These are phyloP conservation scores for Myopa testacea DNA, from an alignment of 2,888 invertebrate species.

Conservation along the genomic window DNA sequence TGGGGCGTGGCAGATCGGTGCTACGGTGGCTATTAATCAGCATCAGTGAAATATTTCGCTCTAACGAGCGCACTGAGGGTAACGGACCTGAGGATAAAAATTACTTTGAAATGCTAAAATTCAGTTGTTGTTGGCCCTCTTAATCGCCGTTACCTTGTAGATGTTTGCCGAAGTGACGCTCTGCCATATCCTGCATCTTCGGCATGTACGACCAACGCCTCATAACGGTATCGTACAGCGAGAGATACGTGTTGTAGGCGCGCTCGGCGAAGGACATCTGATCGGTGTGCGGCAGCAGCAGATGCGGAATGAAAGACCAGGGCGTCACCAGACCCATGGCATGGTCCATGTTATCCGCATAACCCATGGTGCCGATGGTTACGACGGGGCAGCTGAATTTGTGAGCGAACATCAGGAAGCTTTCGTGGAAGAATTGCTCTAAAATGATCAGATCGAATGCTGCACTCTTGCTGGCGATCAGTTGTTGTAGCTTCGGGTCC, in stretches of 20 bases:
- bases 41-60: slow-evolving; percentile 69
- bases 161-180: slow-evolving; percentile 58
- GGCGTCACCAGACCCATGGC: slow-evolving; percentile 67
- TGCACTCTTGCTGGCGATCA: slow-evolving; percentile 62
- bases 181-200: slow-evolving; percentile 64
- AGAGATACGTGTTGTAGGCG: slow-evolving; percentile 64
- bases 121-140: no score
- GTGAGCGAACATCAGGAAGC: slow-evolving; percentile 67
- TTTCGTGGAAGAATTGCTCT: slow-evolving; percentile 69
- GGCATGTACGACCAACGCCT: slow-evolving; percentile 64
- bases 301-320: slow-evolving; percentile 65
- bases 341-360: slow-evolving; percentile 67
- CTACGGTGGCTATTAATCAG: slow-evolving; percentile 71
- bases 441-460: slow-evolving; percentile 68
- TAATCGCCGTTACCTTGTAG: slow-evolving; percentile 53
- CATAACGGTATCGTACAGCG: slow-evolving; percentile 60
- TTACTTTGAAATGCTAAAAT: not conserved
- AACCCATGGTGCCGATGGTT: slow-evolving; percentile 67
- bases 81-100: slow-evolving; percentile 53
- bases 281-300: slow-evolving; percentile 62
- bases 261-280: slow-evolving; percentile 67
- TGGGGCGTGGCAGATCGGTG: slow-evolving; percentile 69
- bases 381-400: slow-evolving; percentile 68
- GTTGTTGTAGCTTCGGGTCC: slow-evolving; percentile 56
- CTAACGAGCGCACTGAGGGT: slow-evolving; percentile 68